These are phyloP conservation scores for Phyllostomus discolor DNA, from an alignment of 2,113 vertebrate species.

Conservation along the genomic window DNA sequence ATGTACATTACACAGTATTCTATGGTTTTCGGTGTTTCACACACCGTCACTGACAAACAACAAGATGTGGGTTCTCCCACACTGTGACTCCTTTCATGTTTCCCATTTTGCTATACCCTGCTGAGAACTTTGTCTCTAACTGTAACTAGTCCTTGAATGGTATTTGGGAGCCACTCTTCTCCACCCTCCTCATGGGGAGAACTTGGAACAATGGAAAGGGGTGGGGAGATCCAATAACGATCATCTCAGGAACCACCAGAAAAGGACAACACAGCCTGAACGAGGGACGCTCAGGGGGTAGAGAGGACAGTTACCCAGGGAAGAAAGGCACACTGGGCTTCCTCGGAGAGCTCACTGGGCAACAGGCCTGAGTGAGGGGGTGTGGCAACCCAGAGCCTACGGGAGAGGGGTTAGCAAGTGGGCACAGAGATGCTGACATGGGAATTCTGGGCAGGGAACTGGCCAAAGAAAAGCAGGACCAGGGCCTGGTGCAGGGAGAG, in stretches of 20 bases:
- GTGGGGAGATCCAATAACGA: background rate
- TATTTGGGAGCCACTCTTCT: background rate
- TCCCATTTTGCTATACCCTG: background rate
- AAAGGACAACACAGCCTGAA: background rate
- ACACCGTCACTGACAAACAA: background rate
- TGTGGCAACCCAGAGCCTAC: background rate
- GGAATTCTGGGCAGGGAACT: background rate
- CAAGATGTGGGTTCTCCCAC: fast-evolving
- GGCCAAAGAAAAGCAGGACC: background rate
- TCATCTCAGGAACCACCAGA: background rate
- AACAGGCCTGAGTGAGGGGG: background rate
- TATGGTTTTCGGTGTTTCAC: background rate
- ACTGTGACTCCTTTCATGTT: background rate
- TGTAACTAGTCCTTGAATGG: background rate
- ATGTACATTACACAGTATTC: fast-evolving
- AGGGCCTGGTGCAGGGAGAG: background rate
- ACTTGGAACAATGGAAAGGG: background rate
- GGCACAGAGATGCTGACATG: no score
- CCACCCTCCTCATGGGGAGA: background rate
- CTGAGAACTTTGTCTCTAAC: background rate
- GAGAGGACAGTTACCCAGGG: background rate
- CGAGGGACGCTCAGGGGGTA: background rate
- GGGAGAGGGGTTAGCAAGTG: background rate
- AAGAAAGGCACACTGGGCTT: background rate
- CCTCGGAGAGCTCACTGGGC: background rate